Conservation (phyloP, 2,113 vertebrate species). For the Suricata suricatta region DNA sequence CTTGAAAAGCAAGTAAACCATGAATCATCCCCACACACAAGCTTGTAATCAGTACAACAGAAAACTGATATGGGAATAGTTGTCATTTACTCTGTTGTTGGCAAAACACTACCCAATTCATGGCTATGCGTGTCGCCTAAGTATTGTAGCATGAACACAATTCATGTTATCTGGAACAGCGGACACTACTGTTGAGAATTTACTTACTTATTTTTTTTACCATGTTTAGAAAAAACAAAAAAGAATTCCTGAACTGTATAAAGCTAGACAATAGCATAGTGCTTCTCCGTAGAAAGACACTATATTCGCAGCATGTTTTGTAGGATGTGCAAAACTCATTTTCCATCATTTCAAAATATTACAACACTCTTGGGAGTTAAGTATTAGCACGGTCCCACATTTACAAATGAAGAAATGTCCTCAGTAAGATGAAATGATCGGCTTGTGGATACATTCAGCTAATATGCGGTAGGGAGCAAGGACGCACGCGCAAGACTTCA, state of each 20-base stretch:
- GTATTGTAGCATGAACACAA: neutral
- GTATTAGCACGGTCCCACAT: neutral
- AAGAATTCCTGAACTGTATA: neutral
- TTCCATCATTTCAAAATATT: neutral
- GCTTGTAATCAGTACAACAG: conserved; percentile 67
- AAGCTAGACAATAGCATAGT: neutral
- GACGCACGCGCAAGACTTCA: neutral
- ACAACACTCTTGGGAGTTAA: neutral
- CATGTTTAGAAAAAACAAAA: neutral
- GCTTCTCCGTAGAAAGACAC: neutral
- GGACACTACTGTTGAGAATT: neutral
- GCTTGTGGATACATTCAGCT: neutral
- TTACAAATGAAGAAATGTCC: neutral
- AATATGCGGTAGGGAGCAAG: neutral
- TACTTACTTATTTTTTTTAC: neutral
- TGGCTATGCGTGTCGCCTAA: neutral
- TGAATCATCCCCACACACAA: conserved; percentile 70
- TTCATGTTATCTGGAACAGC: neutral
- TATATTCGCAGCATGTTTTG: neutral
- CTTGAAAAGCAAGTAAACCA: conserved; percentile 70
- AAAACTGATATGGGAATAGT: conserved; percentile 72
- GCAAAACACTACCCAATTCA: conserved; percentile 63
- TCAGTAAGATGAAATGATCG: neutral
- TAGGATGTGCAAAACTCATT: neutral
- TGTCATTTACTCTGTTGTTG: conserved; percentile 61